phyloP scores from a whole-genome alignment of 2,888 invertebrate genomes.

The Nemapogon koenigi region DNA sequence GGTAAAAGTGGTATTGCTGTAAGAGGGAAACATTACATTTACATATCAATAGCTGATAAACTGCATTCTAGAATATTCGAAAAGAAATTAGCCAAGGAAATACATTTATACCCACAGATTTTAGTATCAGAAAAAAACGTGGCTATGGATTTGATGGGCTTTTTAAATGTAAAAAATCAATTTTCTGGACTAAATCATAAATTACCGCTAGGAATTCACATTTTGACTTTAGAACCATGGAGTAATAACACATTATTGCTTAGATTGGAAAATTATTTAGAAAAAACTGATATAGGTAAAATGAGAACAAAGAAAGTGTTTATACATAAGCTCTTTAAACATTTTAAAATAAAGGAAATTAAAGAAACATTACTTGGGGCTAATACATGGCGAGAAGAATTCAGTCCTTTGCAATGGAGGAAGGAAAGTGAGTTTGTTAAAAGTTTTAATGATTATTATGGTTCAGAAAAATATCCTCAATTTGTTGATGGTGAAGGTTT shows the following conservation, averaged over 20 bases:
- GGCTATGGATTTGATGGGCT: conserved; percentile 25
- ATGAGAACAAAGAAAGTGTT: conserved; percentile 61
- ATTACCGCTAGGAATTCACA: conserved; percentile 73
- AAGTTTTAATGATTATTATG: conserved; percentile 31
- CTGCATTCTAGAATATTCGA: conserved; percentile 36
- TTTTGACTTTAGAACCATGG: conserved; percentile 82
- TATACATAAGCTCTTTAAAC: conserved; percentile 63
- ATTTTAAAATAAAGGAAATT: conserved; percentile 54
- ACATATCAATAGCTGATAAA: conserved; percentile 28
- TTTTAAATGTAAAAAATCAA: conserved; percentile 35
- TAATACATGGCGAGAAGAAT: conserved; percentile 67
- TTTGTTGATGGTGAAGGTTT: conserved; percentile 18
- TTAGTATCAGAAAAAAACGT: conserved; percentile 19
- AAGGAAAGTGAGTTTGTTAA: conserved; percentile 28
- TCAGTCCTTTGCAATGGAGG: conserved; percentile 56
- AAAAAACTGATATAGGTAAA: conserved; percentile 58
- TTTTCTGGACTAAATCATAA: conserved; percentile 51
- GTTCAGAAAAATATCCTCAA: conserved; percentile 13
- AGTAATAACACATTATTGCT: conserved; percentile 67
- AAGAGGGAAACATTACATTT: conserved; percentile 35
- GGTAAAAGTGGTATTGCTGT: conserved; percentile 22
- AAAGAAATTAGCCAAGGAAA: conserved; percentile 41
- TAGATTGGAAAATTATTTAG: conserved; percentile 79
- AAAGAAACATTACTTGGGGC: conserved; percentile 73
- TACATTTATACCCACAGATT: conserved; percentile 26